Conservation (phyloP, 2,113 vertebrate species). For the Anolis sagrei region DNA sequence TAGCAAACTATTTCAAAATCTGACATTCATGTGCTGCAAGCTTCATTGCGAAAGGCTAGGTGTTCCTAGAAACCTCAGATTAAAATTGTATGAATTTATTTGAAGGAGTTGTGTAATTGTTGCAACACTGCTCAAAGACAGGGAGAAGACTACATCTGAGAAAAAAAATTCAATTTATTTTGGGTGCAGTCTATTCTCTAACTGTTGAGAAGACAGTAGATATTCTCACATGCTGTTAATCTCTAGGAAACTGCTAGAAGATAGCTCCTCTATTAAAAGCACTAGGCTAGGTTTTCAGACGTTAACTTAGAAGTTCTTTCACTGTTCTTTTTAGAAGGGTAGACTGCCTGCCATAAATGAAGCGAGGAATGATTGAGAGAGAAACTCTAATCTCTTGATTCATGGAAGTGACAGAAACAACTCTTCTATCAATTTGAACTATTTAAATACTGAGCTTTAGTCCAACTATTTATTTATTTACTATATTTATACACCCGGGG, state of each 20-base stretch:
- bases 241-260: not conserved
- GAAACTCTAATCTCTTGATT: not conserved
- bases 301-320: not conserved
- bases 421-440: not conserved
- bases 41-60: not conserved
- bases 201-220: not conserved
- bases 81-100: not conserved
- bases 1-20: not conserved
- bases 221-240: not conserved
- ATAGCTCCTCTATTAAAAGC: not conserved
- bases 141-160: not conserved
- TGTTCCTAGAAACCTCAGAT: not conserved
- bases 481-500: too few species aligned
- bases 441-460: not conserved
- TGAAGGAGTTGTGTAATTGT: not conserved
- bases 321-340: not conserved
- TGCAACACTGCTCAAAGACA: not conserved
- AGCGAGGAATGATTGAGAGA: slow-evolving; percentile 5
- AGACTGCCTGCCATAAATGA: not conserved
- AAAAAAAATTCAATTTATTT: not conserved
- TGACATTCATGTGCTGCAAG: not conserved
- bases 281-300: not conserved
- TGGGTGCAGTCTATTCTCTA: not conserved
- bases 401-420: not conserved
- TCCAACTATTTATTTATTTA: too few species aligned